Evolutionary conservation across 2,113 vertebrate genomes (phyloP), one percentile per base, ranked within the genome.

Genomic region (Antigone vipio): DNA sequence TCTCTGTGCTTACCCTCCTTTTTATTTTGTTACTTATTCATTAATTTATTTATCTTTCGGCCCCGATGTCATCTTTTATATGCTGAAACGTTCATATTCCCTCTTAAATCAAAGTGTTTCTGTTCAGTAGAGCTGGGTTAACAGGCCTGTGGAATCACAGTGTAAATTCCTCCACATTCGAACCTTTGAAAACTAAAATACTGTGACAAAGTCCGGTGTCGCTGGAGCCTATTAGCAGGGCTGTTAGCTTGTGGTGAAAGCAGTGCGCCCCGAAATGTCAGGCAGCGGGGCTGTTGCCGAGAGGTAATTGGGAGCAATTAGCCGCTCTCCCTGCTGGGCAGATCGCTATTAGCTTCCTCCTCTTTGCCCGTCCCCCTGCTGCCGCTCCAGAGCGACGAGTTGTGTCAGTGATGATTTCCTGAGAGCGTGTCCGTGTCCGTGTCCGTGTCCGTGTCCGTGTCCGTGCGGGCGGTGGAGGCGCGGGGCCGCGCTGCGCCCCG

Each of bases 231-330:
- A 16, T 71, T 79, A 89, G 66, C 90, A 55, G 60, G 68, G 79
- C 79, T 87, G 68, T 63, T 84, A 66, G 87, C 50, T 50, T 16
- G 72, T 5, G 50, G 52, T 17, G 47, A 74, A 80, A 83, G 66
- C 76, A 63, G 50, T 15, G 47, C 83, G 60, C 85, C 76, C 91
- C 55, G 74, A 97, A 97, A 97, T 97, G 97, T 97, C 98, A 98
- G 88, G 44, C 94, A 42, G 60, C 11, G 30, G 75, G 78, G 86
- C 77, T 59, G 87, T 38, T 53, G 91, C 85, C 49, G 76, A 85
- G 91, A 90, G 93, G 67, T 97, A 96, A 98, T 98, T 96, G 94
- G 94, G 92, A 96, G 95, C 94, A 98, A 98, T 98, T 98, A 98
- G 77, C 85, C 30, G 8, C 78, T 92, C 55, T 95, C 91, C 98